phyloP scores from a whole-genome alignment of 2,888 invertebrate species.

The Serripes groenlandicus region DNA sequence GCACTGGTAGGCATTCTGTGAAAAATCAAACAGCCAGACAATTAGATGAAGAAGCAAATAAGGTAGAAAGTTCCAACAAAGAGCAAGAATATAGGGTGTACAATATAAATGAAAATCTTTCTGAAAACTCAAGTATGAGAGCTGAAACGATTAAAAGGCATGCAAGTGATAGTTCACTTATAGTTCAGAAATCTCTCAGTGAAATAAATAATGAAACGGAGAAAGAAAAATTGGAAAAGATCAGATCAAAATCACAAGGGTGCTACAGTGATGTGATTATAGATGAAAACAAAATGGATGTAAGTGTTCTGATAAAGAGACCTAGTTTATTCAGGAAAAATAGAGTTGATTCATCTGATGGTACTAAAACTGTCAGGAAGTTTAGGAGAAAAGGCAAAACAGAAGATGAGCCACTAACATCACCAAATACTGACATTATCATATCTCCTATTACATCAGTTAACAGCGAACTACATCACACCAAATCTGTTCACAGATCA shows the following conservation, averaged over 20 bases:
- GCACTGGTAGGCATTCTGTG: not conserved
- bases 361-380: constrained; percentile 34
- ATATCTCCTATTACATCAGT: not conserved
- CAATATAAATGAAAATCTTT: not conserved
- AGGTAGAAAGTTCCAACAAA: too few relatives aligned
- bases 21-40: not conserved
- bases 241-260: constrained; percentile 17
- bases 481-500: constrained; percentile 12
- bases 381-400: constrained; percentile 36
- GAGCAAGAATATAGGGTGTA: too few relatives aligned
- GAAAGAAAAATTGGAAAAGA: not conserved
- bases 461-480: not conserved
- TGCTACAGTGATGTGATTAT: constrained; percentile 23
- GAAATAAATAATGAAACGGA: not conserved
- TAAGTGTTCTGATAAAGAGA: constrained; percentile 32
- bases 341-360: constrained; percentile 52
- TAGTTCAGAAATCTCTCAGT: not conserved
- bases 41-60: not conserved
- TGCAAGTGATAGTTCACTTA: constrained; percentile 14
- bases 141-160: constrained; percentile 4
- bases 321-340: constrained; percentile 44
- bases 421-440: not conserved
- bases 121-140: constrained; percentile 4
- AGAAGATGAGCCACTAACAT: not conserved
- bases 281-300: constrained; percentile 17